Conservation (phyloP, 2,888 invertebrate genomes). For the Eurytoma adleriae region DNA sequence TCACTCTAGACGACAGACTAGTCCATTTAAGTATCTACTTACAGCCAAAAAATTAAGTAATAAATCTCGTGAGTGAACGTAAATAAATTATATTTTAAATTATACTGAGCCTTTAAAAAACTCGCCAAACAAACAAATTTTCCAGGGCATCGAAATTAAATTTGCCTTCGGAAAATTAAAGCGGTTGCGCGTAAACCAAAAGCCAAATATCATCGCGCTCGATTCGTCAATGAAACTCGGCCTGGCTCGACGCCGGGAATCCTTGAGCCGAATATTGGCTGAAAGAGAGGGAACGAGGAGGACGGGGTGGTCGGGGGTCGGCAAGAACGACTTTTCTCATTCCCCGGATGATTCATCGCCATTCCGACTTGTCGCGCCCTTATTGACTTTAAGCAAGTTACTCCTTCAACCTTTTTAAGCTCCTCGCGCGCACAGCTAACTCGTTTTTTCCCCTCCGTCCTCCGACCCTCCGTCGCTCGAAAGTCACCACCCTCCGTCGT, state of each 20-base stretch:
- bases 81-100: not conserved
- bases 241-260: not conserved
- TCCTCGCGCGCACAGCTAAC: not conserved
- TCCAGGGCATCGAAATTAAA: not conserved
- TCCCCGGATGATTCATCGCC: conserved; percentile 54
- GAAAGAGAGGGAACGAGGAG: not conserved
- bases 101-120: not conserved
- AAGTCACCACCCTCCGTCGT: conserved; percentile 46
- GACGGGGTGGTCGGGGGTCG: not conserved
- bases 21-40: too few species aligned
- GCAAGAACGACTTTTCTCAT: conserved; percentile 29
- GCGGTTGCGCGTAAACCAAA: conserved; percentile 1
- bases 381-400: conserved; percentile 64
- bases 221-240: conserved; percentile 36
- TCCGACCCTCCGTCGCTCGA: conserved; percentile 23
- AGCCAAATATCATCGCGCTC: conserved; percentile 29
- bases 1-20: too few species aligned
- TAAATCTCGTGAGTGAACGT: too few species aligned
- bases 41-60: too few species aligned
- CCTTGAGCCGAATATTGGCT: conserved; percentile 24
- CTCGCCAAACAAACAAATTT: not conserved
- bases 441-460: conserved; percentile 29
- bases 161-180: not conserved
- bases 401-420: conserved; percentile 32
- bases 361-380: conserved; percentile 61